Evolutionary conservation across 2,888 invertebrate species (phyloP), one percentile per base, ranked within the genome.

Genomic region (Xanthia togata): DNA sequence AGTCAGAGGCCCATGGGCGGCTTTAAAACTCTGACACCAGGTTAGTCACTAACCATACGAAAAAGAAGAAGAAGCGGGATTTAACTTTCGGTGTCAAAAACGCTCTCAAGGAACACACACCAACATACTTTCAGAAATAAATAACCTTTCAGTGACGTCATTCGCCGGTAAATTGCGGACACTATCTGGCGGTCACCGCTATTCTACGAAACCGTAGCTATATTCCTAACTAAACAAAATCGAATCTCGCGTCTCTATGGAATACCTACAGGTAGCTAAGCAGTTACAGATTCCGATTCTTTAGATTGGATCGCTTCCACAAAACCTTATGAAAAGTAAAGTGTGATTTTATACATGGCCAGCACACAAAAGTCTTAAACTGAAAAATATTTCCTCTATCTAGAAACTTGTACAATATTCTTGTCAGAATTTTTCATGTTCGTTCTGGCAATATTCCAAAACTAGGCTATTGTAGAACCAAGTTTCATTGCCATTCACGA

Each of bases 341-440:
- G 26, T 57, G 23, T 47, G 31, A 81, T 63, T 70, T 73, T 53
- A 76, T 76, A 70, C 62, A 70, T 72, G 12, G 14, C 59, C 20
- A 65, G n/a, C 26, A 57, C 35, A 57, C 57, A 70, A 63, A 63
- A 65, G 14, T 68, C 50, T 14, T 47, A 41, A 82, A 71, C 60
- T 69, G 44, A 31, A 73, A 69, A 74, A 79, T 77, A 79, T 74
- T 83, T 78, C 47, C 57, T 53, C 59, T 57, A 70, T 67, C n/a
- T 64, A 63, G 31, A 47, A 76, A 41, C 67, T 75, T 31, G 63
- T 55, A 62, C 73, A 87, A 77, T 72, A 71, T 85, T 80, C 65
- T 69, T 14, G 53, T 63, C 76, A 81, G 81, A 88, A 88, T 83
- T 78, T 83, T 87, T 88, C 74, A 88, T 86, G 73, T 83, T 70